A percentile compares a stretch with the other conserved stretches of the same genome.
These are phyloP conservation scores for Odocoileus hemionus DNA, from an alignment of 2,113 vertebrate species.

Conservation along the genomic window DNA sequence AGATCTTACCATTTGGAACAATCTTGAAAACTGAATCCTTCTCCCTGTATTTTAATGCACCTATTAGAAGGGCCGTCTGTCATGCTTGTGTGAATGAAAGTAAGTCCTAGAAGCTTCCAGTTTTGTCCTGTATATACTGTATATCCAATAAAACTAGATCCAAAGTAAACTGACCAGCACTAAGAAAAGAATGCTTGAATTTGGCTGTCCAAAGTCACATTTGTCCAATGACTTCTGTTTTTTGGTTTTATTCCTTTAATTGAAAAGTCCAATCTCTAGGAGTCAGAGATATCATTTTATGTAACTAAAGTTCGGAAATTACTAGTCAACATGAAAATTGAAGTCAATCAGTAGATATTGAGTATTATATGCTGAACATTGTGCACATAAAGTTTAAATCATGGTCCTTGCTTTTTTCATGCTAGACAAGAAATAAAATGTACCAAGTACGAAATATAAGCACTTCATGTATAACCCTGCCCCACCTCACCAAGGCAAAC, in stretches of 20 bases:
- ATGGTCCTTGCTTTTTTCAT: background rate
- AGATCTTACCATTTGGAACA: background rate
- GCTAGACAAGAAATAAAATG: background rate
- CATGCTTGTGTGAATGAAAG: background rate
- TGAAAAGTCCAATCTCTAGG: background rate
- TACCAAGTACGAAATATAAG: background rate
- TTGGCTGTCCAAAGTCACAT: background rate
- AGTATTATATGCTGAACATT: background rate
- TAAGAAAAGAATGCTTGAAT: background rate
- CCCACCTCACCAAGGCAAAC: background rate
- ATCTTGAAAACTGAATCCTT: background rate
- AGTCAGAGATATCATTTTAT: conserved; percentile 6
- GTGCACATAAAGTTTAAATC: background rate
- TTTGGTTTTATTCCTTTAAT: background rate
- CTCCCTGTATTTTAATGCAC: background rate
- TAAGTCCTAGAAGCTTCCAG: background rate
- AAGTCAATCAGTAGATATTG: background rate
- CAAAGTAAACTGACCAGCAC: background rate
- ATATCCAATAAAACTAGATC: background rate
- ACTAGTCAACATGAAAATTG: background rate
- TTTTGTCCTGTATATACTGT: background rate
- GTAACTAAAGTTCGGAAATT: background rate
- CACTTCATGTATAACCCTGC: background rate
- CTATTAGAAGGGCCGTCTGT: background rate
- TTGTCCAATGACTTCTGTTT: background rate